Percentiles rank a stretch among this genome's conserved stretches.
phyloP scores from a whole-genome alignment of 2,888 invertebrate genomes.

The Beris morrisii region DNA sequence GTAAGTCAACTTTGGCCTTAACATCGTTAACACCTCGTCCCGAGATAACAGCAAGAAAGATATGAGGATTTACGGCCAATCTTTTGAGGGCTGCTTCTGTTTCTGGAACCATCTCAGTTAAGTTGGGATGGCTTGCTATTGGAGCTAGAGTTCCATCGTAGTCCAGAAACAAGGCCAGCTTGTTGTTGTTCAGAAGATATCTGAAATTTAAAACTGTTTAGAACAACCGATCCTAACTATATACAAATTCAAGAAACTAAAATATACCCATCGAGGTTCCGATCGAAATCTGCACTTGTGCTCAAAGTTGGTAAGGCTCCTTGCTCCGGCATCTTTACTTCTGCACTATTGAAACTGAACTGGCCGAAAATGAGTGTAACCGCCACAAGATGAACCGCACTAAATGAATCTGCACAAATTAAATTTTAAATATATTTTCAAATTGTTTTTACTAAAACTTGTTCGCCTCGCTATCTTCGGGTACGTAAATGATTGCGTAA shows the following conservation, averaged over 20 bases:
- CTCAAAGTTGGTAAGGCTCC: conserved; percentile 47
- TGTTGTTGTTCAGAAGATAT: conserved; percentile 61
- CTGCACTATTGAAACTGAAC: conserved; percentile 13
- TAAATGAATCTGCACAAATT: conserved; percentile 21
- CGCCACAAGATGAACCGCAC: conserved; percentile 4
- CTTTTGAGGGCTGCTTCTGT: conserved; percentile 66
- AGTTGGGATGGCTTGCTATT: conserved; percentile 70
- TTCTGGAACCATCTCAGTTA: conserved; percentile 68
- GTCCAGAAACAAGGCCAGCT: conserved; percentile 69
- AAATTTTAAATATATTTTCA: conserved; percentile 12
- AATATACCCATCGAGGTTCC: conserved; percentile 51
- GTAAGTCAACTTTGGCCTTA: conserved; percentile 62
- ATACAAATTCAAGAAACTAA: not conserved
- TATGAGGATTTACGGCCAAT: conserved; percentile 67
- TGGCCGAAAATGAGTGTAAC: conserved; percentile 10
- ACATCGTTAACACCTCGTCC: conserved; percentile 72
- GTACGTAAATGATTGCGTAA: too few relatives aligned
- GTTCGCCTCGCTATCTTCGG: conserved; percentile 1
- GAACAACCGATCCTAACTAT: not conserved
- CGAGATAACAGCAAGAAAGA: conserved; percentile 71
- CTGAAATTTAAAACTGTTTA: conserved; percentile 39
- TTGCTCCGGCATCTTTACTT: conserved; percentile 47
- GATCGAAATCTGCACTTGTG: conserved; percentile 48
- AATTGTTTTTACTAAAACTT: conserved; percentile 9
- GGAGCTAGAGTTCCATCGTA: conserved; percentile 77